These are phyloP conservation scores for Alligator sinensis DNA, from an alignment of 2,113 vertebrate genomes.

Conservation along the genomic window DNA sequence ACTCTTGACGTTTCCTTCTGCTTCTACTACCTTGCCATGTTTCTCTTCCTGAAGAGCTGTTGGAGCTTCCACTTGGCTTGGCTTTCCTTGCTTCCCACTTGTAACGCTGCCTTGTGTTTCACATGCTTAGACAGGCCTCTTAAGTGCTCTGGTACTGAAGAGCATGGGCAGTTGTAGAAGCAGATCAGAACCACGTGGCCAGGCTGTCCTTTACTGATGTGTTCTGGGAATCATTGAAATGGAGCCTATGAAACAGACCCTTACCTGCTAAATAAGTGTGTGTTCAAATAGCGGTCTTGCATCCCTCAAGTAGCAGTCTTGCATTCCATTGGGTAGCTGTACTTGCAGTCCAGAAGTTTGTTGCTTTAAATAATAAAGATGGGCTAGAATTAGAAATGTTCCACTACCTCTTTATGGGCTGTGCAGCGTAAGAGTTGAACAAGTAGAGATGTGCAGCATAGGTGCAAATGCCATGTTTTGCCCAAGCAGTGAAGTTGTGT, in stretches of 20 bases:
- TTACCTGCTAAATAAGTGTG: background rate
- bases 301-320: background rate
- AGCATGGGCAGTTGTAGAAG: rapidly evolving
- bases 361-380: background rate
- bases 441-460: background rate
- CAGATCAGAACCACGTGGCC: too few species aligned
- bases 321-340: rapidly evolving
- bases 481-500: too few species aligned
- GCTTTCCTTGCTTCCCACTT: background rate
- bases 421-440: rapidly evolving
- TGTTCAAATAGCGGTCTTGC: background rate
- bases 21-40: background rate
- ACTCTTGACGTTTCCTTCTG: background rate
- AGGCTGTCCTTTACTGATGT: background rate
- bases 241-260: background rate
- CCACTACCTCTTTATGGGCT: background rate
- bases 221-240: background rate
- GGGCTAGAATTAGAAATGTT: background rate
- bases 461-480: background rate
- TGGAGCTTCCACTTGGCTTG: background rate
- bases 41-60: background rate
- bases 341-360: background rate
- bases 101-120: background rate
- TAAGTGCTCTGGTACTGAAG: background rate
- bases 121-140: background rate